These are phyloP conservation scores for Ceyx margarethae DNA, from an alignment of 2,113 vertebrate species.

Conservation along the genomic window DNA sequence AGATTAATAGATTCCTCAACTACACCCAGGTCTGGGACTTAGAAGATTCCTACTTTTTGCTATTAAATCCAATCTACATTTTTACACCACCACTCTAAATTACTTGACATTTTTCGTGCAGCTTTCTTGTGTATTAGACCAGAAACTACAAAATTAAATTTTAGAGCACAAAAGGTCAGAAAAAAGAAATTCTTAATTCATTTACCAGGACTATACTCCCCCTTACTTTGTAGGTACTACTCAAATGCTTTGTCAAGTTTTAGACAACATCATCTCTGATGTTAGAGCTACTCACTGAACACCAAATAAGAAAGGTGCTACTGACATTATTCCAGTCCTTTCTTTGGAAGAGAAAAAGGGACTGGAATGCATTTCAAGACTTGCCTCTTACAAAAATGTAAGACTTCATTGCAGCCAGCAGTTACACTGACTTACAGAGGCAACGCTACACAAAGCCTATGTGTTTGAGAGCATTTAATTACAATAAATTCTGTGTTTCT, in stretches of 20 bases:
- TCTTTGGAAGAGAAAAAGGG: background rate
- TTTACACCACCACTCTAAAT: background rate
- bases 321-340: background rate
- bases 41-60: background rate
- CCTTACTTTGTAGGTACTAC: background rate
- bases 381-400: fast-evolving
- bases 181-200: background rate
- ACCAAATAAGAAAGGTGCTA: background rate
- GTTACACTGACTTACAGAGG: background rate
- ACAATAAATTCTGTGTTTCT: background rate
- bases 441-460: background rate
- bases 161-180: background rate
- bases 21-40: fast-evolving
- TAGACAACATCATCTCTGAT: background rate
- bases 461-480: background rate
- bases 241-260: background rate
- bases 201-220: background rate
- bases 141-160: background rate
- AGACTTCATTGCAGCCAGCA: fast-evolving
- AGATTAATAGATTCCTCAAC: background rate
- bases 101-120: fast-evolving
- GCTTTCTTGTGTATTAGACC: background rate
- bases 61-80: background rate
- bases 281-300: background rate
- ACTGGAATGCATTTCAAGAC: background rate